Percentiles rank a stretch among this genome's conserved stretches.
These are phyloP conservation scores for Dynastes grantii DNA, from an alignment of 2,888 invertebrate species.

Conservation along the genomic window DNA sequence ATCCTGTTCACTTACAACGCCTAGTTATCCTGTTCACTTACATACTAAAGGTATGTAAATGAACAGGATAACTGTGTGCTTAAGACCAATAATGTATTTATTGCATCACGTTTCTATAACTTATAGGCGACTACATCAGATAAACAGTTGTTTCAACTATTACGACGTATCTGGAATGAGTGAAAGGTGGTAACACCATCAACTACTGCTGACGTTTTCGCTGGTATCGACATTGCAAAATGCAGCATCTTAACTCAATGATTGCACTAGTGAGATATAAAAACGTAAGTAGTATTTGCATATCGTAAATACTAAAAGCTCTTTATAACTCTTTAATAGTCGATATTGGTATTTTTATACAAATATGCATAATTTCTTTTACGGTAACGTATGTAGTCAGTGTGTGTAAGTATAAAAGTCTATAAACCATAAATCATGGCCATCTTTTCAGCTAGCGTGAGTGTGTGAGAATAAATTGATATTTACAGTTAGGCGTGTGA, in stretches of 20 bases:
- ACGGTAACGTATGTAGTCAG: neutral
- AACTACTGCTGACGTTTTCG: neutral
- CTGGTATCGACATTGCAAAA: neutral
- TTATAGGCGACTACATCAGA: no score
- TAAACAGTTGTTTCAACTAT: no score
- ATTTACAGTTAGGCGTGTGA: slow-evolving; percentile 33
- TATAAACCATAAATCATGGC: slow-evolving; percentile 22
- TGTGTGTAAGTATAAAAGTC: neutral
- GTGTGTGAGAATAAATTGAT: slow-evolving; percentile 39
- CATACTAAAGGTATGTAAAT: no score
- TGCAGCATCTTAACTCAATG: neutral
- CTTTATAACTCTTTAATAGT: neutral
- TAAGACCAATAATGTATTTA: no score
- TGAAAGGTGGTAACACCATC: no score
- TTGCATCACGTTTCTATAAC: no score
- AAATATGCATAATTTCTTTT: slow-evolving; percentile 11
- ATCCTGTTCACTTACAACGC: no score
- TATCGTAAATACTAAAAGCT: neutral
- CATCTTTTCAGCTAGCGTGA: slow-evolving; percentile 23
- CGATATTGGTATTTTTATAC: neutral
- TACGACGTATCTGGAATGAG: no score
- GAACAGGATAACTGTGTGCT: no score
- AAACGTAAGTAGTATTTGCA: neutral
- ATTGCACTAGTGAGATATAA: neutral
- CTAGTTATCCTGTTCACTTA: no score